phyloP scores from a whole-genome alignment of 92 coral and sea anemone genomes.

The Metridium senile region DNA sequence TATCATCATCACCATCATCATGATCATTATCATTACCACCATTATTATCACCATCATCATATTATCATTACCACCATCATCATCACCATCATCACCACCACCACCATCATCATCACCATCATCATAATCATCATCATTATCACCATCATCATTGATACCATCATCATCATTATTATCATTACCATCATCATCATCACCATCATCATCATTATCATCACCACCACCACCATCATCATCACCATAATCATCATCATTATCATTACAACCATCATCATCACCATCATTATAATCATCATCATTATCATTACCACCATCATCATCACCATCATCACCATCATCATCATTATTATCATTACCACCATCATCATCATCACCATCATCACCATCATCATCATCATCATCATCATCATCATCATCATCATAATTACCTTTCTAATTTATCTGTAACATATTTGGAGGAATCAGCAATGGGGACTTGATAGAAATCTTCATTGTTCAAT shows the following conservation, averaged over 20 bases:
- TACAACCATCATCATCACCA: slow-evolving; percentile 8
- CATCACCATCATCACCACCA: slow-evolving; percentile 34
- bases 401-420: neutral
- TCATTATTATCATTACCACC: slow-evolving; percentile 59
- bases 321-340: neutral
- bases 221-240: neutral
- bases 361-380: neutral
- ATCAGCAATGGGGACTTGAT: slow-evolving; percentile 75
- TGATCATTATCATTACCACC: slow-evolving; percentile 83
- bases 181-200: neutral
- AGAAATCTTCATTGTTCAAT: slow-evolving; percentile 75
- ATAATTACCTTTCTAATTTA: slow-evolving; percentile 74
- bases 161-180: slow-evolving; percentile 48
- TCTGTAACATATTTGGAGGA: slow-evolving; percentile 66
- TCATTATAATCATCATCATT: neutral
- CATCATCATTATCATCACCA: slow-evolving; percentile 35
- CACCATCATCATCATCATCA: slow-evolving; percentile 31
- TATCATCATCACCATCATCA: neutral
- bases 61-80: neutral
- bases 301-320: too few relatives aligned
- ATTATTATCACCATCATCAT: too few relatives aligned
- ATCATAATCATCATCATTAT: slow-evolving; percentile 35
- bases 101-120: neutral
- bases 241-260: slow-evolving; percentile 40
- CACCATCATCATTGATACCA: neutral